Base-by-base conservation (phyloP, 2,888 invertebrate species). In the Thereva nobilitata region DNA sequence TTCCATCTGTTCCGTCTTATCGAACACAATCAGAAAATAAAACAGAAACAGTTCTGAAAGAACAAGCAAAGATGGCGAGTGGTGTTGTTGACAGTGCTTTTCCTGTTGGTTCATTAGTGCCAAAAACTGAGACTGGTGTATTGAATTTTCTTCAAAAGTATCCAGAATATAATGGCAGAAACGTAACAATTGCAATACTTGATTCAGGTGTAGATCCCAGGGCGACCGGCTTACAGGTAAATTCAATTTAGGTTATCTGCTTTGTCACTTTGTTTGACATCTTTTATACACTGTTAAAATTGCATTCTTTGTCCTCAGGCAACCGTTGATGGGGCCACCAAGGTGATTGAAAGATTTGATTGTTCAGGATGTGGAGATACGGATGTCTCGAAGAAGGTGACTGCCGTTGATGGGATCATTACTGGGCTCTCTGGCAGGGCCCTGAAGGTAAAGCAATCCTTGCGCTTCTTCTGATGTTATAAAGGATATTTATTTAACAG, bases 191-290 rank as follows among this genome's bases (percentile, higher is more conserved):
- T 78, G 98, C 97, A 50, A 92, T 99, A 79, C 90, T 98, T 74
- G 99, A 99, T 83, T 97, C 97, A 3, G 98, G 98, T 6, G 93
- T 99, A 64, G 98, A 99, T 85, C 97, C 98, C 35, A 94, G 93
- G 54, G 96, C 96, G 6, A 88, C 91, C 71, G 98, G 98, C 70
- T 86, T 99, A 74, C 89, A 93, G 89, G 97, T 93, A 84, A 73
- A 72, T 66, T 44, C 4, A 4, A 7, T 38, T 40, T 12, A 42
- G 63, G 67, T 64, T 64, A 67, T 56, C 44, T 65, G 64, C 66
- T 63, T 49, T 74, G 66, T 68, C 68, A 68, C 47, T 66, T 52
- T 23, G 23, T 23, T 23, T 23, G 23, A 23, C 23, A 23, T 23
- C 23, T 23, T 23, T 23, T 23, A 23, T 23, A 23, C 23, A 23